Base-by-base conservation (phyloP, 2,113 vertebrate genomes). In the Megaleporinus macrocephalus region DNA sequence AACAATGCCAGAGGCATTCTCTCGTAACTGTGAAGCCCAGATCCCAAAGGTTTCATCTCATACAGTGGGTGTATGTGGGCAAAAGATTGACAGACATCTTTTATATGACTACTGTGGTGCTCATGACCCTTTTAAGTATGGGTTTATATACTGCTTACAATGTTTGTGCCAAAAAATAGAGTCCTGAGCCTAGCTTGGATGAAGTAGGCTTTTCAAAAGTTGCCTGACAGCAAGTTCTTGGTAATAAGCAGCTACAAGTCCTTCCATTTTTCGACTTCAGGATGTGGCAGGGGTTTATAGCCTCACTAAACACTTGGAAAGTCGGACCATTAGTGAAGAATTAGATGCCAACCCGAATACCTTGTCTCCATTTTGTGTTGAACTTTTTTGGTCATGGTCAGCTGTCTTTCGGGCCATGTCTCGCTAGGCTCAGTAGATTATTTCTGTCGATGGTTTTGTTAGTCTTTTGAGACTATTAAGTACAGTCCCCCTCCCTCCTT, bases 361-460 rank as follows among this genome's bases (percentile, higher is more conserved):
- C 18, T 49, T 29, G 16, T 62, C 36, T 41, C 62, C 41, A 5
- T 29, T 76, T 47, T 44, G 4, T 71, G 44, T 29, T 20, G 9
- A 41, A 41, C 51, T 44, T 26, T 36, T 33, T 44, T 44, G 33
- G 33, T 44, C 41, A 49, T 79, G 66, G 47, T 51, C 27, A 77
- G 13, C 51, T 47, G 30, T 53, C 49, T 7, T 53, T 51, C n/a
- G 53, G 47, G 74, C 14, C 61, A 26, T 44, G n/a, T 66, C 73
- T 44, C 49, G 29, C 44, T 18, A 29, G 44, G 22, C 49, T 22
- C n/a, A 27, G 73, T 41, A 59, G 53, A 36, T 59, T 76, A 53
- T 22, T 76, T 41, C 53, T 68, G 76, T 70, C 76, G 26, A 47
- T 76, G 53, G 26, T 57, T 76, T 72, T 61, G 41, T 78, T 44